Evolutionary conservation across 2,888 invertebrate genomes (phyloP).

Genomic region (Cepaea hortensis): DNA sequence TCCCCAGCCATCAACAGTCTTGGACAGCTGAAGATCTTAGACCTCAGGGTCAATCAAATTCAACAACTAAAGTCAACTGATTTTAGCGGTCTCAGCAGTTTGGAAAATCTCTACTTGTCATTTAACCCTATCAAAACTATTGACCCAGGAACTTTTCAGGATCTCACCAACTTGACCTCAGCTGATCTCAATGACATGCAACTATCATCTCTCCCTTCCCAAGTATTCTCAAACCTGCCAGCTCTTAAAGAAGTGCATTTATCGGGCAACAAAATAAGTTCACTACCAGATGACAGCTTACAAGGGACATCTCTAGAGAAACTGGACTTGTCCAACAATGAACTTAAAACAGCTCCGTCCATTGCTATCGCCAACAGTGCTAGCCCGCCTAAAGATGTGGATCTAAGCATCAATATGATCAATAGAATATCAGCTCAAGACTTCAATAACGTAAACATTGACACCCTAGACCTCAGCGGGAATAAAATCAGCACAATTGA

Average conservation of each 20-base stretch:
- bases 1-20: slow-evolving; percentile 12
- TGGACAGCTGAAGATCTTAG: slow-evolving; percentile 3
- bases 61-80: slow-evolving; percentile 3
- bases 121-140: slow-evolving; percentile 25
- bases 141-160: slow-evolving; percentile 3
- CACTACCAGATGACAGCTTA: slow-evolving; percentile 15
- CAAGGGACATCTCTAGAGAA: slow-evolving; percentile 31
- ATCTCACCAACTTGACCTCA: neutral
- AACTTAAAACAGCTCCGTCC: slow-evolving; percentile 9
- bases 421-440: slow-evolving; percentile 49
- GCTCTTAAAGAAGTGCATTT: slow-evolving; percentile 54
- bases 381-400: slow-evolving; percentile 12
- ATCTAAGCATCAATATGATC: slow-evolving; percentile 30
- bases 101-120: slow-evolving; percentile 46
- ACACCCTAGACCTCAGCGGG: slow-evolving; percentile 32
- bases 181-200: neutral
- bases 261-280: slow-evolving; percentile 20
- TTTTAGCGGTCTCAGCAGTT: neutral
- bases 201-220: slow-evolving; percentile 8
- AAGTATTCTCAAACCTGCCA: slow-evolving; percentile 42
- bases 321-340: slow-evolving; percentile 29
- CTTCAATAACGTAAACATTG: slow-evolving; percentile 6
- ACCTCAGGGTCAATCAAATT: slow-evolving; percentile 19
- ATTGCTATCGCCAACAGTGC: neutral
- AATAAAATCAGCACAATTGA: slow-evolving; percentile 15